phyloP scores from a whole-genome alignment of 2,113 vertebrate species.

The Nyctibius bracteatus region DNA sequence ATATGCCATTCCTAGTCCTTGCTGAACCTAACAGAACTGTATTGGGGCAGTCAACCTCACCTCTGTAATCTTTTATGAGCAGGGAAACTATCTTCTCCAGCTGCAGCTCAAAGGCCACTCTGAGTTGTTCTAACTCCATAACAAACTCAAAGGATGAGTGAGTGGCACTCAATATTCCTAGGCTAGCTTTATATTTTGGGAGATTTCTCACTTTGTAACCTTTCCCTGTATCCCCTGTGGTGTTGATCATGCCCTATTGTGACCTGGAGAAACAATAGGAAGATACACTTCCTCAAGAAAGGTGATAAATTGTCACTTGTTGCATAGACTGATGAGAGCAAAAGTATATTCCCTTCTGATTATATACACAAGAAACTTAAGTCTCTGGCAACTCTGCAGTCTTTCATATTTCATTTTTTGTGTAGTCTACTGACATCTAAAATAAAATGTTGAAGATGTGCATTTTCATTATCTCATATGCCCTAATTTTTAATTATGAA shows the following conservation, averaged over 20 bases:
- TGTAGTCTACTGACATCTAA: neutral
- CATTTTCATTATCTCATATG: neutral
- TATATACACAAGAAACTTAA: neutral
- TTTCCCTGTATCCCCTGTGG: neutral
- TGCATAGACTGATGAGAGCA: neutral
- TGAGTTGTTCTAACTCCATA: neutral
- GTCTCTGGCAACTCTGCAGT: neutral
- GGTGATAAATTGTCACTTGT: neutral
- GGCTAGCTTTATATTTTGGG: neutral
- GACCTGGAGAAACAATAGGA: neutral
- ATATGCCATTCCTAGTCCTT: neutral
- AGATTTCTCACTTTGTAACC: neutral
- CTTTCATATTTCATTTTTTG: neutral
- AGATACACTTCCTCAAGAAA: neutral
- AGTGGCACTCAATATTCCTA: neutral
- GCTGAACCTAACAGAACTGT: neutral
- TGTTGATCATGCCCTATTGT: neutral
- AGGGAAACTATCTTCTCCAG: neutral
- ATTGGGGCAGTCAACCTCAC: neutral
- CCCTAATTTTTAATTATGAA: neutral
- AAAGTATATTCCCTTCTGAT: neutral
- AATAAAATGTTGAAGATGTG: neutral
- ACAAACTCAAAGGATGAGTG: neutral
- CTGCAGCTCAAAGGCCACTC: neutral
- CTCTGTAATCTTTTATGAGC: neutral